Evolutionary conservation across 2,113 vertebrate species (phyloP).

Genomic region (Gorsachius goisagi): DNA sequence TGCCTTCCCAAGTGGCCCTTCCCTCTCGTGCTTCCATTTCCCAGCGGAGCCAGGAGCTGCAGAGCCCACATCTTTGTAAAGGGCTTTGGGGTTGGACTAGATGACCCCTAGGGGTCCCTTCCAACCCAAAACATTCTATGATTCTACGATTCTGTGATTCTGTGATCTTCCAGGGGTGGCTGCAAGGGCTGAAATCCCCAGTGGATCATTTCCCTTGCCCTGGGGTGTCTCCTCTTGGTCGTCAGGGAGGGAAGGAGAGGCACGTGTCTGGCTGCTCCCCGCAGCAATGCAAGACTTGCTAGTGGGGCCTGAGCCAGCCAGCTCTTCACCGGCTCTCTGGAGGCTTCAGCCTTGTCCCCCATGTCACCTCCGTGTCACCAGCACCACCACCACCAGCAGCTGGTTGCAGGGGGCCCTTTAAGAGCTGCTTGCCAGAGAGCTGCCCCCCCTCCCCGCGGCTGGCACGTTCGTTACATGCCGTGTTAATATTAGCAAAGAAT

Average conservation of each 20-base stretch:
- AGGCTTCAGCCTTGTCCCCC: neutral
- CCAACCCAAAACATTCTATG: too few species aligned
- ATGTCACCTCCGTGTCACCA: neutral
- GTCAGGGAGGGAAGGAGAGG: neutral
- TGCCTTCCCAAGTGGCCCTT: neutral
- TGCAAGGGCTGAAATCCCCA: neutral
- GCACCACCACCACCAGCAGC: neutral
- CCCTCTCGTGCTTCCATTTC: neutral
- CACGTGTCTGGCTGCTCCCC: neutral
- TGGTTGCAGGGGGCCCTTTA: slow-evolving; percentile 26
- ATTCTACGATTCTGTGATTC: too few species aligned
- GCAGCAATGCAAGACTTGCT: neutral
- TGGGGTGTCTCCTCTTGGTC: neutral
- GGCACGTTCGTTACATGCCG: neutral
- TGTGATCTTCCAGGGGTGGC: neutral
- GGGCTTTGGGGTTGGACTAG: neutral
- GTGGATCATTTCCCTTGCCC: neutral
- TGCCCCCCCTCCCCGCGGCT: neutral
- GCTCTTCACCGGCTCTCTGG: neutral
- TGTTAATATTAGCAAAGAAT: slow-evolving; percentile 72
- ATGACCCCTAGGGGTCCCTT: too few species aligned
- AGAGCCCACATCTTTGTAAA: neutral
- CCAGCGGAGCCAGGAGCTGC: neutral
- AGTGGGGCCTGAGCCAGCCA: neutral
- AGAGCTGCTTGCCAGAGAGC: neutral